Percentiles rank a stretch among this genome's conserved stretches.
Conservation (phyloP, 2,888 invertebrate species). For the Aphidius colemani region DNA sequence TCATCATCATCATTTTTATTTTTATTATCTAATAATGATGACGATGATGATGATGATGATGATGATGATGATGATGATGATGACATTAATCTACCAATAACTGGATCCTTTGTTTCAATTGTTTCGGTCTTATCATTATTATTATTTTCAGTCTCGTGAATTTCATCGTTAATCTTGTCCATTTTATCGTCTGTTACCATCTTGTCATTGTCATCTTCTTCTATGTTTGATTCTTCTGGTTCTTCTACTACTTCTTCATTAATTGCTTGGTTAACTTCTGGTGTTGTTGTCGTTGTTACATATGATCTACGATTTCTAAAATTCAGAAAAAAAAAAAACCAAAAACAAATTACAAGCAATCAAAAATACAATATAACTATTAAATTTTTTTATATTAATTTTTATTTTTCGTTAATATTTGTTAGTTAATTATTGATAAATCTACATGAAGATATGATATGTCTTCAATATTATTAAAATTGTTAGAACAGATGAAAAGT, state of each 20-base stretch:
- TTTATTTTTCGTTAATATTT: slow-evolving; percentile 12
- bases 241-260: slow-evolving; percentile 7
- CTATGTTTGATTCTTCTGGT: slow-evolving; percentile 4
- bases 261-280: slow-evolving; percentile 27
- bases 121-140: slow-evolving; percentile 13
- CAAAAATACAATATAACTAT: too few species aligned
- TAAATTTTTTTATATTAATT: too few species aligned
- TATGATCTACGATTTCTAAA: slow-evolving; percentile 55
- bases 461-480: slow-evolving; percentile 3
- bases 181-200: slow-evolving; percentile 3
- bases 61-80: slow-evolving; percentile 58
- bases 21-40: slow-evolving; percentile 34
- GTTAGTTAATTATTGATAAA: neutral
- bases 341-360: too few species aligned
- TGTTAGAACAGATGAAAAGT: slow-evolving; percentile 23
- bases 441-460: neutral
- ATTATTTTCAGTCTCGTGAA: slow-evolving; percentile 20
- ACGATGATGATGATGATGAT: slow-evolving; percentile 65
- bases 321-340: slow-evolving; percentile 16
- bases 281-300: slow-evolving; percentile 53
- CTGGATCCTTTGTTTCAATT: slow-evolving; percentile 43
- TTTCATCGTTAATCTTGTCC: slow-evolving; percentile 15
- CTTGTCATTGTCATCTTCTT: slow-evolving; percentile 13
- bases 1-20: slow-evolving; percentile 41
- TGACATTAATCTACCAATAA: slow-evolving; percentile 46